Conservation (phyloP, 2,888 invertebrate genomes). For the Nematopogon swammerdamellus region DNA sequence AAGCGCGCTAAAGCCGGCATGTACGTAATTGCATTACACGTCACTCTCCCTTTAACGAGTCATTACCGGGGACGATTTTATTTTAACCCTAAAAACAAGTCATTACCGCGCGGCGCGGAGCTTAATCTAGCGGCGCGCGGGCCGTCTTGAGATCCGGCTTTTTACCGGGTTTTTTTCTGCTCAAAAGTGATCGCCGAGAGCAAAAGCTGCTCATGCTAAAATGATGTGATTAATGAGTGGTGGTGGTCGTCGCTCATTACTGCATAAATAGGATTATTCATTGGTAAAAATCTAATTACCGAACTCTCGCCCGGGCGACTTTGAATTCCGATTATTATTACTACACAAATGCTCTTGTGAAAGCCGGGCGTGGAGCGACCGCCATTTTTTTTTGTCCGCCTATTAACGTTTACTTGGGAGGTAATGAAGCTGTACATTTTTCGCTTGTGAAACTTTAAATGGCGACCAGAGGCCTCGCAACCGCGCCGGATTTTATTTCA, state of each 20-base stretch:
- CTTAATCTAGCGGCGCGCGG: conserved; percentile 44
- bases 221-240: conserved; percentile 54
- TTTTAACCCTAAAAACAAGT: conserved; percentile 56
- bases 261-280: conserved; percentile 46
- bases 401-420: neutral
- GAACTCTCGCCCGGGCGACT: conserved; percentile 26
- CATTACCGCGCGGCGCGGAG: conserved; percentile 41
- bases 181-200: conserved; percentile 32
- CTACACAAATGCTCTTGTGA: conserved; percentile 8
- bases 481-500: neutral
- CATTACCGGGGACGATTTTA: conserved; percentile 19
- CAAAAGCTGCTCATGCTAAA: conserved; percentile 38
- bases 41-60: neutral
- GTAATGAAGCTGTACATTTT: neutral
- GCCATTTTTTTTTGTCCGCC: neutral
- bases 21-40: neutral
- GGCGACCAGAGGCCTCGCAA: neutral
- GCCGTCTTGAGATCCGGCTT: conserved; percentile 25
- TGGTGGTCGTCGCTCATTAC: conserved; percentile 47
- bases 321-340: conserved; percentile 37
- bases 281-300: conserved; percentile 51
- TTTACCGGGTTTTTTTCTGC: neutral
- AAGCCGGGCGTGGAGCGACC: neutral
- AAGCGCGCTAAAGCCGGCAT: too few relatives aligned
- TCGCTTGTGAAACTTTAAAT: too few relatives aligned